Percentiles rank a stretch among this genome's conserved stretches.
Evolutionary conservation across 1,140 invertebrate species (phyloP).

Genomic region (Eriosoma lanigerum): DNA sequence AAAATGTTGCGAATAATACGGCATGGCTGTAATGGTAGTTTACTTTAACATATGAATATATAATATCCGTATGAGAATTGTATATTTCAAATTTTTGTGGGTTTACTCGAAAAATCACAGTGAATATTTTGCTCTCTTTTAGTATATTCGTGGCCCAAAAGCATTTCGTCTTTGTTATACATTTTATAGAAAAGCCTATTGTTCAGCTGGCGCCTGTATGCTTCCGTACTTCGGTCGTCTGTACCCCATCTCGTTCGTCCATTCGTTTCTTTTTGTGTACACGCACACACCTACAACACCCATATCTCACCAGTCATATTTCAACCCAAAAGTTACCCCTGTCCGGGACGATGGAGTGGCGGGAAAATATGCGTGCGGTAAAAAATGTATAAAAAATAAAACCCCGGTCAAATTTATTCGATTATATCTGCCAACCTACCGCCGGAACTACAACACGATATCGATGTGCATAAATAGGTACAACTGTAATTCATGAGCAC

Average conservation of each 20-base stretch:
- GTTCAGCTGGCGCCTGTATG: conserved; percentile 34
- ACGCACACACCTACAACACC: too few species aligned
- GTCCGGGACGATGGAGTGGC: neutral
- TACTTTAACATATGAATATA: neutral
- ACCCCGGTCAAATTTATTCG: neutral
- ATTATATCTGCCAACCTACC: too few species aligned
- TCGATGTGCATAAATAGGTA: too few species aligned
- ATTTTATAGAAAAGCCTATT: neutral
- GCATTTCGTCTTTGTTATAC: conserved; percentile 29
- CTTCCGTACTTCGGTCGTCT: neutral
- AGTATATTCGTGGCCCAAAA: neutral
- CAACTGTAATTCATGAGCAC: too few species aligned
- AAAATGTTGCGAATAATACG: too few species aligned
- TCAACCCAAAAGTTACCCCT: conserved; percentile 28
- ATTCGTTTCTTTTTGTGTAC: neutral
- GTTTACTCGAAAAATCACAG: too few species aligned
- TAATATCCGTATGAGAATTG: neutral
- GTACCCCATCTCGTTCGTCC: neutral
- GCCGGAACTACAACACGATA: too few species aligned
- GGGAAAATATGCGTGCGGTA: neutral
- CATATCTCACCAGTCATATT: neutral
- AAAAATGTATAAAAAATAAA: conserved; percentile 9
- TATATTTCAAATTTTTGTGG: neutral
- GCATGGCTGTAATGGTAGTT: neutral
- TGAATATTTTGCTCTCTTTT: too few species aligned